These are phyloP conservation scores for Parazoanthus darwini DNA, from an alignment of 92 coral and sea anemone genomes.

Conservation along the genomic window DNA sequence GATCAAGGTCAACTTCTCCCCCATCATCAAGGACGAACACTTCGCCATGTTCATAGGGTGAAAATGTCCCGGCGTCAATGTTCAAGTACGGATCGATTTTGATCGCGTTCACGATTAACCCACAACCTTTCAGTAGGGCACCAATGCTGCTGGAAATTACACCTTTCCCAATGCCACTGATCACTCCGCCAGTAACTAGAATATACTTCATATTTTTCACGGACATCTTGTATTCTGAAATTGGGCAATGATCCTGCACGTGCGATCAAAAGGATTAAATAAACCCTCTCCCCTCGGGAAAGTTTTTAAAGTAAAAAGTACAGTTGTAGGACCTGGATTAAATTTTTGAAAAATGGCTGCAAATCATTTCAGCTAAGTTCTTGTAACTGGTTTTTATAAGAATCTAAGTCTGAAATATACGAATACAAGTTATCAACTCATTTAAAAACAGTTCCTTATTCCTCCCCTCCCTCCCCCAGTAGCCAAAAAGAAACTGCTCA, in stretches of 20 bases:
- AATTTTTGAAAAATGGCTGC: not conserved
- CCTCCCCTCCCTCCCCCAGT: not conserved
- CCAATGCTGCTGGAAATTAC: constrained; percentile 97
- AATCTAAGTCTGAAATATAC: not conserved
- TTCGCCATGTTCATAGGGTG: constrained; percentile 98
- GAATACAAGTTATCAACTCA: not conserved
- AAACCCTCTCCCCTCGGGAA: not conserved
- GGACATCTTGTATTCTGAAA: not conserved
- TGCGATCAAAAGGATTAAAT: not conserved
- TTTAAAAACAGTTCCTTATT: not conserved
- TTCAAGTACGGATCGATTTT: constrained; percentile 97
- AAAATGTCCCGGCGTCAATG: constrained; percentile 98
- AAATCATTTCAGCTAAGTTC: not conserved
- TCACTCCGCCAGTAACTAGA: constrained; percentile 96
- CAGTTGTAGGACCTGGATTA: not conserved
- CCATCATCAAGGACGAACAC: constrained; percentile 99
- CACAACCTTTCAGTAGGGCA: constrained; percentile 87
- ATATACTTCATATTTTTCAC: constrained; percentile 80
- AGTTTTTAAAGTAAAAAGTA: not conserved
- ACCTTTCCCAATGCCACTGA: constrained; percentile 99
- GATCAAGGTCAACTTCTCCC: constrained; percentile 97
- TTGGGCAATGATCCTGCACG: not conserved
- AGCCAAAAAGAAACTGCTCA: not conserved
- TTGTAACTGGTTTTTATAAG: not conserved
- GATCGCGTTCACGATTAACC: constrained; percentile 74